Base-by-base conservation (phyloP, 2,888 invertebrate genomes). In the Drosophila multiciliata region DNA sequence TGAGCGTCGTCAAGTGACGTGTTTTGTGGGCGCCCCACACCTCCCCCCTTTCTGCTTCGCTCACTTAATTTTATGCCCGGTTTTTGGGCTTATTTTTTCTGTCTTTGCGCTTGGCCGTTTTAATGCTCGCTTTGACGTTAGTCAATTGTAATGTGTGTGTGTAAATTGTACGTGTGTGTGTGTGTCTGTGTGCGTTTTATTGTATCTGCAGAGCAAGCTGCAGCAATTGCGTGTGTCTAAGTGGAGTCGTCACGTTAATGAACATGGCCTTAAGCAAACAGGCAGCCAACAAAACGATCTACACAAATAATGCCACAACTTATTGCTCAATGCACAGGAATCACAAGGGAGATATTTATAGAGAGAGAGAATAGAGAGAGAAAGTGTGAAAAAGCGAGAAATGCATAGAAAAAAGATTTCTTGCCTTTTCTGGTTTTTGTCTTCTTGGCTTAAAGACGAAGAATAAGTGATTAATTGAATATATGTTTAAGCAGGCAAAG, bases 1-100 rank as follows among this genome's bases (percentile, higher is more conserved):
- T 87, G 89, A 89, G 82, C 87, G 80, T 81, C 81, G 85, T 81
- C 80, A 89, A 87, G 80, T 87, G 90, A 88, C 81, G 90, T 87
- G 82, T 45, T 45, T 23, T 15, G 15, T 87, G 76, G 75, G 29
- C n/a, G n/a, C 70, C 67, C 32, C 29, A 29, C 29, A 5, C 64
- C 57, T 29, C 35, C 33, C 57, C 65, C 57, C 45, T 52, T 17
- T 45, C 57, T 38, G 26, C 38, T 32, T 38, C 38, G 11, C 57
- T 65, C 59, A 48, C 55, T 63, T 7, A 7, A 20, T 42, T 72
- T 65, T 60, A 9, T 66, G 59, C 62, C 61, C 67, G 53, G 52
- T 65, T 73, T 73, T 69, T 73, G 63, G 67, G 53, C 60, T 67
- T 69, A 58, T 66, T 74, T 75, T 71, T 71, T 67, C 65, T 72